Conservation (phyloP, 2,888 invertebrate genomes). For the Monochamus alternatus region DNA sequence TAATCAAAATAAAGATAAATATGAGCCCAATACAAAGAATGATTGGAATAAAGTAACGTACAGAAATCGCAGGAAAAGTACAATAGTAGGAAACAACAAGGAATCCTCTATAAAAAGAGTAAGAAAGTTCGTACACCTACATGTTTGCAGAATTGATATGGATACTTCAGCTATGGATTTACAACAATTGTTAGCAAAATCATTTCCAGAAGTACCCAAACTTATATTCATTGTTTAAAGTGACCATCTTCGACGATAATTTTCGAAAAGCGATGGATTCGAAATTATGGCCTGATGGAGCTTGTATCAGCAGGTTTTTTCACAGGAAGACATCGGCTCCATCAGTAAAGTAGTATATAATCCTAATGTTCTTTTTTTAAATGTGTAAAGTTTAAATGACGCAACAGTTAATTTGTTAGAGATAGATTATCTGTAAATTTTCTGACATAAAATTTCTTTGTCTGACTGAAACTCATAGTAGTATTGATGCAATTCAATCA, state of each 20-base stretch:
- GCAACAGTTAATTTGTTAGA: background rate
- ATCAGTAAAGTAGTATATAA: background rate
- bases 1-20: background rate
- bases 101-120: background rate
- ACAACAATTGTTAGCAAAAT: background rate
- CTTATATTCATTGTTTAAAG: constrained; percentile 22
- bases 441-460: background rate
- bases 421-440: background rate
- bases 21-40: background rate
- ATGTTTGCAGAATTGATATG: background rate
- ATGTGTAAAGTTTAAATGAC: background rate
- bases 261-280: constrained; percentile 23
- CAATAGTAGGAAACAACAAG: background rate
- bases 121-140: background rate
- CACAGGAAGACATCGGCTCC: background rate
- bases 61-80: background rate
- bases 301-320: too few species aligned
- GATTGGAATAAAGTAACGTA: background rate
- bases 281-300: too few species aligned
- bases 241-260: too few species aligned
- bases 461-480: background rate
- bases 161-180: background rate
- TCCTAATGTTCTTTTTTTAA: background rate
- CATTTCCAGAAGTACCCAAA: background rate
- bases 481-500: background rate